Percentiles rank a stretch among this genome's conserved stretches.
These are phyloP conservation scores for Hyposmocoma kahamanoa DNA, from an alignment of 1,140 invertebrate genomes.

Conservation along the genomic window DNA sequence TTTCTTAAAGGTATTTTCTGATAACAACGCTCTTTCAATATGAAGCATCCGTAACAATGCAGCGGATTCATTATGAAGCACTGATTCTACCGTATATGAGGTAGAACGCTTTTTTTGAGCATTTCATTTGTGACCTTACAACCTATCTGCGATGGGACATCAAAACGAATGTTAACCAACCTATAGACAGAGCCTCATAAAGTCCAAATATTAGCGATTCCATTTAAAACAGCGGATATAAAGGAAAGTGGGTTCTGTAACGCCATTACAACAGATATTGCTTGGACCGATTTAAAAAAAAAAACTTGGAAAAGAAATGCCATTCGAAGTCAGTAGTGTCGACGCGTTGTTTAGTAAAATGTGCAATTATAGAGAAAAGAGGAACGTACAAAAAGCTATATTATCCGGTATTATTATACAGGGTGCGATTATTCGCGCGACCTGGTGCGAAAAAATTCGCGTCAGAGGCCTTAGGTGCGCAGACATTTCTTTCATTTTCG, in stretches of 20 bases:
- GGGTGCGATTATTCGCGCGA: conserved; percentile 38
- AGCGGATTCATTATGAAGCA: conserved; percentile 54
- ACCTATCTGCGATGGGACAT: conserved; percentile 12
- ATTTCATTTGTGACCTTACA: conserved; percentile 26
- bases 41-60: conserved; percentile 44
- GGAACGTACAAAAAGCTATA: conserved; percentile 38
- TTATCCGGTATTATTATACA: conserved; percentile 42
- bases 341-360: conserved; percentile 53
- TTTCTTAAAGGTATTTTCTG: conserved; percentile 49
- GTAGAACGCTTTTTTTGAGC: conserved; percentile 24
- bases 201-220: conserved; percentile 17
- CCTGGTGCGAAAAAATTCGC: conserved; percentile 39
- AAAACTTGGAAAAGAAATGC: conserved; percentile 20
- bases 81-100: conserved; percentile 36
- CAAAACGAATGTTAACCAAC: conserved; percentile 11
- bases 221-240: neutral
- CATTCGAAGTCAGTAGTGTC: conserved; percentile 34
- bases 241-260: conserved; percentile 10
- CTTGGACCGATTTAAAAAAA: conserved; percentile 9
- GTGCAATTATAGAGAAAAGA: conserved; percentile 57
- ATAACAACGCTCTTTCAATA: conserved; percentile 39
- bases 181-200: conserved; percentile 10
- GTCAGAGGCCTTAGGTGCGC: conserved; percentile 15
- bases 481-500: conserved; percentile 16
- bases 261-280: conserved; percentile 4